Base-by-base conservation (phyloP, 2,888 invertebrate species). In the Gibbula magus region DNA sequence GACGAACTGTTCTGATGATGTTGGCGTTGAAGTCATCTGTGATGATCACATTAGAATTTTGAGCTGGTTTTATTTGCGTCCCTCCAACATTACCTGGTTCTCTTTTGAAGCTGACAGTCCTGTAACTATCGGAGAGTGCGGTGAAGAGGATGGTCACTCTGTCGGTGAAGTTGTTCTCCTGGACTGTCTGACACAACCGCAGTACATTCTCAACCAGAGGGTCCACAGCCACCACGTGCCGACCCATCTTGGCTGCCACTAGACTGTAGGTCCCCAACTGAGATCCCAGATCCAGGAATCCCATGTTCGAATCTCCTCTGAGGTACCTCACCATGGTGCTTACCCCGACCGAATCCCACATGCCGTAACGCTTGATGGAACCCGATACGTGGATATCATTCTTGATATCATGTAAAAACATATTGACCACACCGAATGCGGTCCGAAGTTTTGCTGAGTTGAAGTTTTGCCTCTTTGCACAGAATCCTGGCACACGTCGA, bases 201-300 rank as follows among this genome's bases (percentile, higher is more conserved):
- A 74, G 10, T 0, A 74, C 74, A 25, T 74, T 74, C 25, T 74
- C 74, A 7, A 74, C 74, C 20, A 74, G 52, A 10, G 74, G 74
- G 16, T 74, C 74, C 22, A 74, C 74, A 4, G 74, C 74, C 18
- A 74, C 51, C 0, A 74, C 74, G 8, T 51, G 39, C 8, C 51
- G 51, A 2, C 74, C 74, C 74, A 74, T 74, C 74, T n/a, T 22
- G n/a, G 74, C 74, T 22, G 74, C 74, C 25, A 51, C 51, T 3
- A 74, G 51, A 29, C 51, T 22, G 51, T 51, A 74, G 45, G 74
- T 74, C 51, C 74, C 74, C 5, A 74, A 25, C 18, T 74, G 74
- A 10, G 74, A 39, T 18, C 74, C 74, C 5, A 74, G 25, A 22
- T 74, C 74, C 13, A 74, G 74, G 4, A 74, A 13, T 20, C 51